Evolutionary conservation across 2,797 vertebrate genomes (phyloP).

Genomic region (Phrynocephalus vlangalii): DNA sequence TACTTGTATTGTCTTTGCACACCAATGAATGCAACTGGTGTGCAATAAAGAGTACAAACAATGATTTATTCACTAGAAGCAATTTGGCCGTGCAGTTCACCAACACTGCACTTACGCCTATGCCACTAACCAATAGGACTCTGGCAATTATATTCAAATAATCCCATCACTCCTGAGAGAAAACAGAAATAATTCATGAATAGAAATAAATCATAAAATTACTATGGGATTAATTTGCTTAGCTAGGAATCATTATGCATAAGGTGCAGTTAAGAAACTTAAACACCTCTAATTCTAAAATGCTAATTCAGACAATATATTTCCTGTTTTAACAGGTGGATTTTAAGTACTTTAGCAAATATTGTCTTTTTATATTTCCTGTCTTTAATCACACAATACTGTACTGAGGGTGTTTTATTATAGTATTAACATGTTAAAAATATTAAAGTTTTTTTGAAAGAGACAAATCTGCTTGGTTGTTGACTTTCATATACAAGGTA

Average conservation of each 20-base stretch:
- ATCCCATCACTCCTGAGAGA: slow-evolving; percentile 5
- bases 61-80: too few species aligned
- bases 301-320: slow-evolving; percentile 58
- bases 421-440: slow-evolving; percentile 51
- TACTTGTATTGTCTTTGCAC: too few species aligned
- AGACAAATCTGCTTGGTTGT: slow-evolving; percentile 47
- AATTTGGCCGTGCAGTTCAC: too few species aligned
- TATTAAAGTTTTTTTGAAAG: slow-evolving; percentile 48
- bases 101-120: too few species aligned
- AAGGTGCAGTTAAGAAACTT: slow-evolving; percentile 64
- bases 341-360: slow-evolving; percentile 70
- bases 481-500: slow-evolving; percentile 18
- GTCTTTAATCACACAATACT: slow-evolving; percentile 71
- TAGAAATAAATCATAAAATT: slow-evolving; percentile 63
- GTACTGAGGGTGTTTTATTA: slow-evolving; percentile 68
- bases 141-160: too few species aligned
- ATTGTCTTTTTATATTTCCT: slow-evolving; percentile 72
- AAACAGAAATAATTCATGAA: slow-evolving; percentile 60
- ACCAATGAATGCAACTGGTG: too few species aligned
- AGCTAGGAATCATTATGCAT: slow-evolving; percentile 69
- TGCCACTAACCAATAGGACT: too few species aligned
- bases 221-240: slow-evolving; percentile 64
- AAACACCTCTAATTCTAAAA: slow-evolving; percentile 71
- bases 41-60: too few species aligned
- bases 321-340: slow-evolving; percentile 76